A percentile compares a stretch with the other conserved stretches of the same genome.
phyloP scores from a whole-genome alignment of 2,888 invertebrate genomes.

The Diogma glabrata region DNA sequence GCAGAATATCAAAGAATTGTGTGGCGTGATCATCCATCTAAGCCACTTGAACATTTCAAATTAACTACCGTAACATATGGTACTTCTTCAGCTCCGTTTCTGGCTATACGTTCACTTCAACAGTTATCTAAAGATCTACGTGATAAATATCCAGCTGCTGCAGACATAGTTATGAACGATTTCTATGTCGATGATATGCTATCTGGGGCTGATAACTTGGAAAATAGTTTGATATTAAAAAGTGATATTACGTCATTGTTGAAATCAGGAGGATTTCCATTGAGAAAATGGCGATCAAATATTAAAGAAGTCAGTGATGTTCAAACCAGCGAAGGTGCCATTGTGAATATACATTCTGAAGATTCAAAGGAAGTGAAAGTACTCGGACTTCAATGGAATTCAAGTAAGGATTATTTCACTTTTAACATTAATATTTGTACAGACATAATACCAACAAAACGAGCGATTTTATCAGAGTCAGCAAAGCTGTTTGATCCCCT shows the following conservation, averaged over 20 bases:
- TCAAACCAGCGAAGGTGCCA: no score
- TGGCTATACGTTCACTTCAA: not conserved
- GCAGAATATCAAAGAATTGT: no score
- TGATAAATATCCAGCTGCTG: not conserved
- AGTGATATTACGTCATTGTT: not conserved
- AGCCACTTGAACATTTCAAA: not conserved
- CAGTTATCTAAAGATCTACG: not conserved
- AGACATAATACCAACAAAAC: not conserved
- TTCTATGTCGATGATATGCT: not conserved
- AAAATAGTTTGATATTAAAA: not conserved
- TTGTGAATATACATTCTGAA: not conserved
- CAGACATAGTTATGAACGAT: not conserved
- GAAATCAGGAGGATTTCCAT: not conserved
- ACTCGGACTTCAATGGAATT: not conserved
- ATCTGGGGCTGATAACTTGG: not conserved
- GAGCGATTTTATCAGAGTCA: not conserved
- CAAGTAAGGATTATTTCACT: not conserved
- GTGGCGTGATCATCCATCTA: no score
- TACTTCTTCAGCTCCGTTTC: not conserved
- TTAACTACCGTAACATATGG: not conserved
- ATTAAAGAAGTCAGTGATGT: not conserved
- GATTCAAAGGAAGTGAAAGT: not conserved
- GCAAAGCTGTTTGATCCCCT: not conserved
- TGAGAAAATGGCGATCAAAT: conserved; percentile 1
- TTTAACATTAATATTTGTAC: no score